phyloP scores from a whole-genome alignment of 2,113 vertebrate species.

The Sphyrna mokarran region DNA sequence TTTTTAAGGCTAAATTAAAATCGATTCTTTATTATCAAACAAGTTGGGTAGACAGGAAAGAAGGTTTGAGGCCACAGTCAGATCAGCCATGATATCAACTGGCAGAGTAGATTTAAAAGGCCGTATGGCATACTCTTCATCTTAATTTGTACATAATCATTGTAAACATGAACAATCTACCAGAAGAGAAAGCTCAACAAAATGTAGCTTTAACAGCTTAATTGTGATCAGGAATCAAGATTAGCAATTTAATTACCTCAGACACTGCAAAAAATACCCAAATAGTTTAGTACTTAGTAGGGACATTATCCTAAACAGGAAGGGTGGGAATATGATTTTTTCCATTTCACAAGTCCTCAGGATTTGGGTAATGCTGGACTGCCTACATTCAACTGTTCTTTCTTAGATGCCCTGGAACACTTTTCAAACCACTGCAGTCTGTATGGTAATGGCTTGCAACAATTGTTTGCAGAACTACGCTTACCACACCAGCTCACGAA shows the following conservation, averaged over 20 bases:
- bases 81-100: neutral
- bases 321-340: neutral
- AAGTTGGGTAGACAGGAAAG: neutral
- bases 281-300: neutral
- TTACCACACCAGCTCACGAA: neutral
- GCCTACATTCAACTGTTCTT: neutral
- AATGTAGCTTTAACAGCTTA: neutral
- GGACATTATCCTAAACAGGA: constrained; percentile 8
- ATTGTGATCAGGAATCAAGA: neutral
- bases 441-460: neutral
- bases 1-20: neutral
- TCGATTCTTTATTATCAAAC: neutral
- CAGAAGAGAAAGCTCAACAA: neutral
- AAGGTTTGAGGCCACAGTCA: neutral
- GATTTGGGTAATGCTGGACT: neutral
- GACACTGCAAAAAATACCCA: neutral
- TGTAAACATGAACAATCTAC: neutral
- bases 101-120: neutral
- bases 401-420: neutral
- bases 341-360: neutral
- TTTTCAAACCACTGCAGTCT: neutral
- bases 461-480: neutral
- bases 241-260: neutral
- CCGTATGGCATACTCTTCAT: neutral
- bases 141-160: neutral